Evolutionary conservation across 2,797 vertebrate species (phyloP).

Genomic region (Uromys caudimaculatus): DNA sequence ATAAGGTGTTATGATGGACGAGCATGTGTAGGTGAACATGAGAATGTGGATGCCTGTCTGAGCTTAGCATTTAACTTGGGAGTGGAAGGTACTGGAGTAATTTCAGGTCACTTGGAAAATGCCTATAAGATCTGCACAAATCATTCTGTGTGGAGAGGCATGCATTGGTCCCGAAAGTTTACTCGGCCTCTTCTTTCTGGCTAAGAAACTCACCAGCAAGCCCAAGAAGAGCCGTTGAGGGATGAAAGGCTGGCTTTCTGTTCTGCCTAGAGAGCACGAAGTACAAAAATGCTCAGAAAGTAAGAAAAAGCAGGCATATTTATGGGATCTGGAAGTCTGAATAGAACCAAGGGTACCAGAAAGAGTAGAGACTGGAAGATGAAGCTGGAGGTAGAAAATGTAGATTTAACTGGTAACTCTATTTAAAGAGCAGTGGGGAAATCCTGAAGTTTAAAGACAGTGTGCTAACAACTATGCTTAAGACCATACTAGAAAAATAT

Average conservation of each 20-base stretch:
- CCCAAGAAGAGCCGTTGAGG: not conserved
- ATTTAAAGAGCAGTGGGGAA: not conserved
- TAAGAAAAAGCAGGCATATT: not conserved
- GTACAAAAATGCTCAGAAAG: not conserved
- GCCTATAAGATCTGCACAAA: not conserved
- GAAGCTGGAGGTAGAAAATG: not conserved
- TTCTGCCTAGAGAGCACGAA: not conserved
- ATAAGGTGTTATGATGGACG: not conserved
- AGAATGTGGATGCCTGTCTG: not conserved
- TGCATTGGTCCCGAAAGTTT: not conserved
- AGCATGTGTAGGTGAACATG: not conserved
- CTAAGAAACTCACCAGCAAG: not conserved
- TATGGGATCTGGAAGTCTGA: not conserved
- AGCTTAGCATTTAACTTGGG: not conserved
- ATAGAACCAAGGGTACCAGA: not conserved
- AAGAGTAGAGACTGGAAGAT: not conserved
- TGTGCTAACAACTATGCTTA: not conserved
- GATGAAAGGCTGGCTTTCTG: not conserved
- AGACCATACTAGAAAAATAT: not conserved
- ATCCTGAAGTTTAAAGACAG: not conserved
- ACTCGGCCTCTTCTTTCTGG: not conserved
- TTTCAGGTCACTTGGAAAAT: not conserved
- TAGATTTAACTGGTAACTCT: not conserved
- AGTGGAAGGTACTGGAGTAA: not conserved
- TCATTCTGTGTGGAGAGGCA: not conserved